Evolutionary conservation across 2,888 invertebrate species (phyloP).

Genomic region (Ochropacha duplaris): DNA sequence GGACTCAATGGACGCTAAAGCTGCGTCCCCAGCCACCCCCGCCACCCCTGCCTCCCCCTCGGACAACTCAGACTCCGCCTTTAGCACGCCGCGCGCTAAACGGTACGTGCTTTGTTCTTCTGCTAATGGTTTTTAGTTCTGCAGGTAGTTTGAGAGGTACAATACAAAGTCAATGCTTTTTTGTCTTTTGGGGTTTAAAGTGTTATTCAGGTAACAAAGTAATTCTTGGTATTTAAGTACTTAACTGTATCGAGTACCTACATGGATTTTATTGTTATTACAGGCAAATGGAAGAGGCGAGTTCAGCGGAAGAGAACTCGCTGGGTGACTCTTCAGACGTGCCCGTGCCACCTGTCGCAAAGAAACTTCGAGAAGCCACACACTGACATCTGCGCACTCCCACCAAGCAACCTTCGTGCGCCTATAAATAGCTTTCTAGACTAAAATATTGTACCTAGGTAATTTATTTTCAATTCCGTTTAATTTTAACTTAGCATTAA

Average conservation of each 20-base stretch:
- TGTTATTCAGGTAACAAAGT: not conserved
- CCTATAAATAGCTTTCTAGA: slow-evolving; percentile 81
- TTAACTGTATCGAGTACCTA: too few relatives aligned
- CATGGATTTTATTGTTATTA: slow-evolving; percentile 11
- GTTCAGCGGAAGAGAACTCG: slow-evolving; percentile 82
- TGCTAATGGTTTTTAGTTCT: slow-evolving; percentile 1
- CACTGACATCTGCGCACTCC: slow-evolving; percentile 75
- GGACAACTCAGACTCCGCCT: slow-evolving; percentile 77
- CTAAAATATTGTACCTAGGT: slow-evolving; percentile 83
- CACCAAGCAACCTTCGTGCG: slow-evolving; percentile 67
- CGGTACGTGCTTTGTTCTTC: slow-evolving; percentile 45
- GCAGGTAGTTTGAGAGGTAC: not conserved
- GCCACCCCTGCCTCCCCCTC: slow-evolving; percentile 73
- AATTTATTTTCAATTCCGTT: slow-evolving; percentile 84
- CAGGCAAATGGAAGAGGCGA: slow-evolving; percentile 79
- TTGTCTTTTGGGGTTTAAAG: not conserved
- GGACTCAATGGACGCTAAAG: slow-evolving; percentile 87
- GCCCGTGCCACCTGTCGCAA: slow-evolving; percentile 62
- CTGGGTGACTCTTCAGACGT: slow-evolving; percentile 70
- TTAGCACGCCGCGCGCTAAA: slow-evolving; percentile 80
- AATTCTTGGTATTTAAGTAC: too few relatives aligned
- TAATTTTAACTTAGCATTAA: slow-evolving; percentile 82
- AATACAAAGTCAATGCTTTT: not conserved
- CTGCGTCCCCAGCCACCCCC: slow-evolving; percentile 67
- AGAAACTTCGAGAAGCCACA: slow-evolving; percentile 76